Conservation (phyloP, 2,888 invertebrate genomes). For the Lycocerus yunnanus region DNA sequence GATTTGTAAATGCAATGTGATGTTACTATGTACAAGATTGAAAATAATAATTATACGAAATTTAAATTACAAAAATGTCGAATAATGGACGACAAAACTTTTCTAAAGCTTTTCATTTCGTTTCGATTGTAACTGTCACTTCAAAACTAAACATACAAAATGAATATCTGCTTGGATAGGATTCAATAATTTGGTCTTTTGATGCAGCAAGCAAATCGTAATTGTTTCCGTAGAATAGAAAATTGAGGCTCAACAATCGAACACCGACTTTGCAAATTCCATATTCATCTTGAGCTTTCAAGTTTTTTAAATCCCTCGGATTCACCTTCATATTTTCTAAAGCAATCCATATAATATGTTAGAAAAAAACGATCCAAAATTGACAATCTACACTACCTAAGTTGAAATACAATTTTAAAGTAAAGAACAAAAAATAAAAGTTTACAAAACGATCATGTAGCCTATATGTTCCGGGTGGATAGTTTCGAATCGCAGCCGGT, state of each 20-base stretch:
- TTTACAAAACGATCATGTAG: slow-evolving; percentile 38
- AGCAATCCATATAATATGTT: slow-evolving; percentile 27
- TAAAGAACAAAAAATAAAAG: slow-evolving; percentile 42
- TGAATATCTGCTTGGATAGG: slow-evolving; percentile 14
- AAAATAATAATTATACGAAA: not conserved
- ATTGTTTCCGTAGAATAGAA: slow-evolving; percentile 29
- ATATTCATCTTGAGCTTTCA: slow-evolving; percentile 31
- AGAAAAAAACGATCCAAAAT: slow-evolving; percentile 42
- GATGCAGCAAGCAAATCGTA: slow-evolving; percentile 28
- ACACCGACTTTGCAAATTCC: slow-evolving; percentile 27
- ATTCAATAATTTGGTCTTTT: slow-evolving; percentile 27
- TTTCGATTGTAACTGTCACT: slow-evolving; percentile 12
- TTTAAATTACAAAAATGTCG: not conserved
- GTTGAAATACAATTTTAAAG: slow-evolving; percentile 45
- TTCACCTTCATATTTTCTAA: slow-evolving; percentile 28
- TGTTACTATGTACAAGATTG: not conserved
- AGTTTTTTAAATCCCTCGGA: slow-evolving; percentile 29
- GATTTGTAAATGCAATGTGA: not conserved
- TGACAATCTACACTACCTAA: slow-evolving; percentile 42
- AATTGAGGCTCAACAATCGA: slow-evolving; percentile 29
- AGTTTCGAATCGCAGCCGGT: slow-evolving; percentile 42
- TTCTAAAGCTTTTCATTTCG: slow-evolving; percentile 14
- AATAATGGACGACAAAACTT: not conserved
- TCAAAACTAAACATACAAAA: slow-evolving; percentile 9
- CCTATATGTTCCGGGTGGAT: slow-evolving; percentile 44